Evolutionary conservation across 30 jellyfish, hydroid and myxozoan genomes (phyloP), one percentile per base, ranked within the genome.

Genomic region (Chrysaora quinquecirrha): DNA sequence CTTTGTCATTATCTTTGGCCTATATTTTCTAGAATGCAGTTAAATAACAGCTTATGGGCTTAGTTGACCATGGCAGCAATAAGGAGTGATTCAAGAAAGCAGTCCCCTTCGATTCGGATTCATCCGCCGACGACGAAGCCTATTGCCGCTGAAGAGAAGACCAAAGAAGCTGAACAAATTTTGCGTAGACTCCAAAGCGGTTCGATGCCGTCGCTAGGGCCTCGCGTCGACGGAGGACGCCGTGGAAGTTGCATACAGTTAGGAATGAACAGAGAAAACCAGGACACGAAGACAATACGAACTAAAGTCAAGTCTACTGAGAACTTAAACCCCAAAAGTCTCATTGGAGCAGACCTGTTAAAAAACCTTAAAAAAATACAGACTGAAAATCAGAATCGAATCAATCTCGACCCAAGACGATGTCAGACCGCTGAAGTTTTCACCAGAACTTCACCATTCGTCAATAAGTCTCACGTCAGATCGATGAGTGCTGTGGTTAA

Each of bases 401-500:
- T 32, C 11, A 29, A 25, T 27, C 33, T 24, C 19, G 82, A 70
- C 3, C 43, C 43, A 34, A 48, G 56, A 43, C 34, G 82, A 30
- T 70, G 82, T 30, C 82, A 70, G 10, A 70, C 82, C n/a, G 82
- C 82, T 52, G 68, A 52, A 10, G 68, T 7, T 2, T 9, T 3
- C 29, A 52, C 25, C 29, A 52, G 68, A 25, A 2, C 68, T 2
- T 7, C 20, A 38, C 50, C 63, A 23, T 66, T 18, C 38, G n/a
- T n/a, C 2, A 18, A 6, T 11, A 30, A 2, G 4, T 32, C 24
- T 1, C 12, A 19, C 12, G 12, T 7, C 1, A 27, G 89, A 30
- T 72, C 89, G 16, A 76, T 19, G 10, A 78, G 89, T 78, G 89
- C 89, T 43, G 74, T 52, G n/a, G n/a, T n/a, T n/a, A n/a, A n/a